These are phyloP conservation scores for Mareca strepera DNA, from an alignment of 2,797 vertebrate species.

Conservation along the genomic window DNA sequence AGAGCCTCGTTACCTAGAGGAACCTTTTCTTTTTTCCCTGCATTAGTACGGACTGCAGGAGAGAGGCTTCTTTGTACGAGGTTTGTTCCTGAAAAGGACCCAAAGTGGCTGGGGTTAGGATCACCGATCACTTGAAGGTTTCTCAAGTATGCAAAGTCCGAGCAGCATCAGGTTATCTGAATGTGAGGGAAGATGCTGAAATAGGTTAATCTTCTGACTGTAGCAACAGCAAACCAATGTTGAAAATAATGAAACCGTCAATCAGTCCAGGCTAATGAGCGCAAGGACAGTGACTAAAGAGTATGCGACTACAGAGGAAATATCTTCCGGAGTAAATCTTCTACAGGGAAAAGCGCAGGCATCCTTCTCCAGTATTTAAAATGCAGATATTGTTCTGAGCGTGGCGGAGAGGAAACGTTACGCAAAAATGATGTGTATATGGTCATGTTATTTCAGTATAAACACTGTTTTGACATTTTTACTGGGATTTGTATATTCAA, in stretches of 20 bases:
- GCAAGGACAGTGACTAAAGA: neutral
- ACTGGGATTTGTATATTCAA: neutral
- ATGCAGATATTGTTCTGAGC: neutral
- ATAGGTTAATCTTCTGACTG: neutral
- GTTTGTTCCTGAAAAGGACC: neutral
- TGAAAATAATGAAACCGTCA: neutral
- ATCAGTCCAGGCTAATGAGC: neutral
- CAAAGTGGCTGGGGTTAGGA: neutral
- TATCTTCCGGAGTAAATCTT: neutral
- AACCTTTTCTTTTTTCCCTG: neutral
- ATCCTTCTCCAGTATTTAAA: neutral
- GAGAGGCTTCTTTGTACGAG: neutral
- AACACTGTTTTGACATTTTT: neutral
- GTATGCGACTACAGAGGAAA: neutral
- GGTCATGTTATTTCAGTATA: neutral
- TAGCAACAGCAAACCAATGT: neutral
- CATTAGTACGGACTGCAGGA: neutral
- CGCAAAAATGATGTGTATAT: neutral
- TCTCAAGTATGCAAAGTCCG: neutral
- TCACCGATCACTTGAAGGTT: neutral
- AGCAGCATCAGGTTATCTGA: neutral
- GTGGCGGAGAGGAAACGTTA: neutral
- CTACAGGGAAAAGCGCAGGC: neutral
- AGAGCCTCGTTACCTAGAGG: neutral
- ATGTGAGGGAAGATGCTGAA: neutral